Base-by-base conservation (phyloP, 1,140 invertebrate genomes). In the Anastrepha obliqua region DNA sequence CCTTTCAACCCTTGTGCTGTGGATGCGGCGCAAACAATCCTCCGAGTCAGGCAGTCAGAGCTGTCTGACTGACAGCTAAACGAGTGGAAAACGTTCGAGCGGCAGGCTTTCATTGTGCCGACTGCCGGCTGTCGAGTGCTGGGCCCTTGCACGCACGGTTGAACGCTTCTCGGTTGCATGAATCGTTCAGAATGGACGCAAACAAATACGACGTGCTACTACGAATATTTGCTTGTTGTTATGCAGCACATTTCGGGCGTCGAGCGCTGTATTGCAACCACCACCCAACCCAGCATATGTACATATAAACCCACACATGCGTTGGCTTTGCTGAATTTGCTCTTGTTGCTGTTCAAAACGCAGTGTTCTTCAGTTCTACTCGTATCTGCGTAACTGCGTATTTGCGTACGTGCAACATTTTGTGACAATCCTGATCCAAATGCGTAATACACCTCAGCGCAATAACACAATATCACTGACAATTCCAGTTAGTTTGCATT, bases 321-420 rank as follows among this genome's bases (percentile, higher is more conserved):
- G n/a, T 67, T 67, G 67, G 2, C 15, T 55, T 20, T 20, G 47
- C 3, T 11, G 74, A 7, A 74, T 29, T 51, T 81, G 74, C 20
- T n/a, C 13, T 55, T 47, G 42, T 13, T 74, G 74, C 44, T 81
- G 47, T 29, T 55, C 8, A 55, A 20, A 81, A 55, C n/a, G 20
- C 15, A 55, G 47, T 47, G 47, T 55, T 47, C 47, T 9, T 55
- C 47, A 51, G 17, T 55, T 81, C 17, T 11, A 62, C 5, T 62
- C 60, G n/a, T 17, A 20, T 51, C 74, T 74, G 67, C 60, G n/a
- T 17, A 51, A n/a, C 74, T 74, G 67, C 67, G 67, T 74, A 74
- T 74, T 74, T 74, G 67, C 42, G 67, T 47, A 74, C 67, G 67
- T 74, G 67, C 67, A 74, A 74, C 67, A 74, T 74, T 74, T 74